A percentile compares a stretch with the other conserved stretches of the same genome.
Evolutionary conservation across 2,113 vertebrate species (phyloP).

Genomic region (Perognathus longimembris): DNA sequence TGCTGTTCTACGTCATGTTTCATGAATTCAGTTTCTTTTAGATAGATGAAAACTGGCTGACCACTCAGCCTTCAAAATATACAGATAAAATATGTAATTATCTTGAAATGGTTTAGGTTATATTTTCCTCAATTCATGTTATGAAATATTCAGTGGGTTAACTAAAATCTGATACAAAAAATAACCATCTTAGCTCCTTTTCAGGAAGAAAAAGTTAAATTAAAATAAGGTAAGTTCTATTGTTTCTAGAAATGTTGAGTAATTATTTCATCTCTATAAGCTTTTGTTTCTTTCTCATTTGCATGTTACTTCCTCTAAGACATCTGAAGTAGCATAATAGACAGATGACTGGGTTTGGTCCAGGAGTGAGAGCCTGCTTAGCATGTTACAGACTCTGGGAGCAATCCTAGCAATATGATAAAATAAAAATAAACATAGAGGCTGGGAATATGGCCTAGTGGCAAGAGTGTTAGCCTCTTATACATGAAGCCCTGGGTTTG

Average conservation of each 20-base stretch:
- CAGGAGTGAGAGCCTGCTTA: neutral
- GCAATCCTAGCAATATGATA: neutral
- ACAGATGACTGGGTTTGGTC: neutral
- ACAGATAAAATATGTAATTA: neutral
- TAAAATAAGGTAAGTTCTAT: conserved; percentile 28
- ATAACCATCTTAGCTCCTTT: neutral
- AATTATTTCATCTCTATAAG: neutral
- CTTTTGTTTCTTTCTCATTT: neutral
- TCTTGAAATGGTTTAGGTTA: neutral
- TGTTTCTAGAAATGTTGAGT: neutral
- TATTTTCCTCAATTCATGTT: conserved; percentile 34
- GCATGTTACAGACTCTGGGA: neutral
- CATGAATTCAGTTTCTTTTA: conserved; percentile 25
- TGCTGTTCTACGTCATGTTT: neutral
- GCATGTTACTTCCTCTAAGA: conserved; percentile 26
- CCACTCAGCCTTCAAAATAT: conserved; percentile 8
- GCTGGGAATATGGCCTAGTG: too few relatives aligned
- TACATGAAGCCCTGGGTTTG: too few relatives aligned
- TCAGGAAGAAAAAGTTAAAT: neutral
- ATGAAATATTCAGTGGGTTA: conserved; percentile 43
- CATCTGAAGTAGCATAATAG: neutral
- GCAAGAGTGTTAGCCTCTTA: too few relatives aligned
- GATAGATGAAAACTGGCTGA: neutral
- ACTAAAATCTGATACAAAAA: conserved; percentile 26
- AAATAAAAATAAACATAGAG: neutral